phyloP scores from a whole-genome alignment of 2,888 invertebrate genomes.

The Mycalesis mineus region DNA sequence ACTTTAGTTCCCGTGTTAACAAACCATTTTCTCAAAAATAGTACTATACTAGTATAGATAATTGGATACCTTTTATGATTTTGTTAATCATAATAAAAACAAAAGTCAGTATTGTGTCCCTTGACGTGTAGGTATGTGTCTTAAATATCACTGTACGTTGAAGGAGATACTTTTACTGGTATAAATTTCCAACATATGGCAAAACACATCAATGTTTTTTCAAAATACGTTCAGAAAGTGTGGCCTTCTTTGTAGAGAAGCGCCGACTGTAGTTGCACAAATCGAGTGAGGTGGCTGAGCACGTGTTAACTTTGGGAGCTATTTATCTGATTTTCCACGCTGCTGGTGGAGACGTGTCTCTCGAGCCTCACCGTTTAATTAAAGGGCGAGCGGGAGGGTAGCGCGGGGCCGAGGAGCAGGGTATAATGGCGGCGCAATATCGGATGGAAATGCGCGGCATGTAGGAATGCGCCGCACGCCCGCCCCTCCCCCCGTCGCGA shows the following conservation, averaged over 20 bases:
- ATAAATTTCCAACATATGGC: too few relatives aligned
- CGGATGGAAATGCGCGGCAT: constrained; percentile 79
- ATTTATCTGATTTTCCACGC: constrained; percentile 74
- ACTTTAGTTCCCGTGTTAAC: too few relatives aligned
- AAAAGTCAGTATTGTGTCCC: too few relatives aligned
- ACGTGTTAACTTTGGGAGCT: constrained; percentile 59
- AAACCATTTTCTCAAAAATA: too few relatives aligned
- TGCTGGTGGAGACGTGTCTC: constrained; percentile 71
- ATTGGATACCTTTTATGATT: too few relatives aligned
- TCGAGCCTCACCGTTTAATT: constrained; percentile 77
- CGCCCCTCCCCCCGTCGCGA: constrained; percentile 67
- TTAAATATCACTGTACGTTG: too few relatives aligned
- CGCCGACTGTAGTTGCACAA: constrained; percentile 30
- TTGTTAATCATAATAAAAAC: too few relatives aligned
- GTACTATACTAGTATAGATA: too few relatives aligned
- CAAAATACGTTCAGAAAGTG: too few relatives aligned
- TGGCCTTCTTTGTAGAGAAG: neutral
- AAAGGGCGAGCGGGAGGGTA: constrained; percentile 70
- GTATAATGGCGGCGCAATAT: constrained; percentile 78
- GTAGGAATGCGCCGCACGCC: constrained; percentile 76
- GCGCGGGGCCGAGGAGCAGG: constrained; percentile 60
- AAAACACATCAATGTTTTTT: too few relatives aligned
- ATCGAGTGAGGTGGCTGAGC: constrained; percentile 46
- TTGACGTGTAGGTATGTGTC: too few relatives aligned
- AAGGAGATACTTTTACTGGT: too few relatives aligned